Evolutionary conservation across 2,797 vertebrate genomes (phyloP), one percentile per base, ranked within the genome.

Genomic region (Graptemys geographica): DNA sequence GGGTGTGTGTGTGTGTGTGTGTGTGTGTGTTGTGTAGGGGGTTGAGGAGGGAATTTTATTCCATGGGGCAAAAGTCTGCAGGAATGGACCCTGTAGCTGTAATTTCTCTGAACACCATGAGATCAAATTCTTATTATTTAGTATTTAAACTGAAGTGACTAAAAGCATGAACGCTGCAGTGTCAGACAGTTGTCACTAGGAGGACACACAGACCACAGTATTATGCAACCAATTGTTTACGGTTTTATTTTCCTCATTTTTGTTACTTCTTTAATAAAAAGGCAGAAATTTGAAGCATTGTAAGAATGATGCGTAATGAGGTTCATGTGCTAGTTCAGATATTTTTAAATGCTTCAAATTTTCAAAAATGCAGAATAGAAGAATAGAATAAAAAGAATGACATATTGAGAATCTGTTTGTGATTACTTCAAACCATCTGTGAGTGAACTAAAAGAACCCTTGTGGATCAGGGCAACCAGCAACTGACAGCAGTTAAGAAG

Each of bases 171-270:
- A 49, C 52, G 79, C 56, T 98, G 97, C 91, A 98, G 90, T 98
- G 96, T 96, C 95, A 93, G 91, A 88, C 69, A 88, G 56, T 80
- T 96, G 89, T 94, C 97, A 92, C 97, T 98, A 98, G 97, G 94
- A 97, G 97, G 97, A 97, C 94, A 95, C 97, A 96, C n/a, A 98
- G 97, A 97, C 97, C 96, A 1, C 27, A 59, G 0, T 88, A 96
- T 96, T 92, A 82, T 84, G 33, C 87, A 92, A 1, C 93, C 94
- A 86, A 90, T 96, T 95, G 94, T 95, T 96, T 96, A 87, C 72
- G 80, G 95, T 79, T 55, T 28, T 80, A 23, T 25, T 41, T 41
- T 47, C 25, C 0, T 0, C n/a, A 2, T 88, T 85, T 84, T 82
- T 79, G 82, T 1, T 93, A 74, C 80, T n/a, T 2, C 44, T 80